A percentile compares a stretch with the other conserved stretches of the same genome.
Evolutionary conservation across 2,888 invertebrate species (phyloP).

Genomic region (Dermolepida albohirtum): DNA sequence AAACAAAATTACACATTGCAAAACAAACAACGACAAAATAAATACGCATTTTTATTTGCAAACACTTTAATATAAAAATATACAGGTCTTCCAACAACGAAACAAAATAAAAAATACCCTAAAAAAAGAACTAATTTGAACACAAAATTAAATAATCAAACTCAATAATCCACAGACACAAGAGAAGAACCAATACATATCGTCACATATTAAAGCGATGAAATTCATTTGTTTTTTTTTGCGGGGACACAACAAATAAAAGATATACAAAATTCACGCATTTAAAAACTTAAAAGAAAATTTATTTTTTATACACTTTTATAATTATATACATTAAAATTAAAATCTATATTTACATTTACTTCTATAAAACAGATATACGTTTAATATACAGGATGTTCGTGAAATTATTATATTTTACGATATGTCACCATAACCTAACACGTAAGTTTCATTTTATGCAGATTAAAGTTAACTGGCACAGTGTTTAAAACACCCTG

Average conservation of each 20-base stretch:
- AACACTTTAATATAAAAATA: conserved; percentile 38
- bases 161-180: not conserved
- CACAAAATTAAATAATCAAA: not conserved
- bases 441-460: conserved; percentile 1
- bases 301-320: not conserved
- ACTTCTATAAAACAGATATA: conserved; percentile 36
- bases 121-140: conserved; percentile 1
- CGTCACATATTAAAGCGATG: no score
- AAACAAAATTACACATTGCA: no score
- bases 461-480: not conserved
- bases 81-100: conserved; percentile 23
- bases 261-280: no score
- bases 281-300: not conserved
- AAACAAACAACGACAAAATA: not conserved
- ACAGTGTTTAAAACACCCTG: not conserved
- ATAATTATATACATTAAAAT: not conserved
- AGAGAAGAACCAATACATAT: not conserved
- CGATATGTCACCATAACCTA: not conserved
- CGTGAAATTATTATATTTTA: conserved; percentile 1
- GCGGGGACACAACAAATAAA: no score
- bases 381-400: conserved; percentile 25
- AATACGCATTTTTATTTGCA: conserved; percentile 9
- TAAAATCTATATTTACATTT: conserved; percentile 22
- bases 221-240: no score
- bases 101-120: conserved; percentile 7